Base-by-base conservation (phyloP, 2,797 vertebrate genomes). In the Sarcoramphus papa region DNA sequence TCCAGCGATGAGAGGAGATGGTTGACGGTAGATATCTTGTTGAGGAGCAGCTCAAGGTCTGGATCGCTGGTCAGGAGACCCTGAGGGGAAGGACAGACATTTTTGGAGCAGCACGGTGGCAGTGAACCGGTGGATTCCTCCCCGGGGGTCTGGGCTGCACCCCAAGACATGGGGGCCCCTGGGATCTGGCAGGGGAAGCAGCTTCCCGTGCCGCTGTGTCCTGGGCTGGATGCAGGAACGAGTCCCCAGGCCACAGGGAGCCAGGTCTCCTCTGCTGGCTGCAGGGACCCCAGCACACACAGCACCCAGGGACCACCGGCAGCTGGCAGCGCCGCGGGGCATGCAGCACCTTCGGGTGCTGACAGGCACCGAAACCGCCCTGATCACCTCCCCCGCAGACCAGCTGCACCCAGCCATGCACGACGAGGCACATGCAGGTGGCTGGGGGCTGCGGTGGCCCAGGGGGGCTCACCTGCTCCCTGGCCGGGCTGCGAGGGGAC, bases 401-500 rank as follows among this genome's bases (percentile, higher is more conserved):
- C 45, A 37, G 31, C 54, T 62, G 31, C 24, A 16, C 67, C 37
- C 48, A 31, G 21, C 12, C 45, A 7, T 2, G 2, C 2, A 0
- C 2, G 3, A 19, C 4, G 4, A 41, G 45, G 19, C 30, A 5
- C 25, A 33, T 3, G 3, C 9, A 3, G 23, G 57, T 18, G 67
- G 33, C 43, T 17, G 48, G 53, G 41, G 28, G 16, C 50, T 28
- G 77, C 10, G 7, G 17, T 21, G 27, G 21, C 14, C 17, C 5
- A 1, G 6, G 13, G 27, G 6, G 25, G 16, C 88, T 77, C 69
- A 97, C 97, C 98, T 99, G 99, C 98, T 99, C 99, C 89, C 99
- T 99, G 97, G 93, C 98, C 91, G 77, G 99, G 98, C 92, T 99
- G 98, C 97, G 98, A 98, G 93, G 99, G 7, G 99, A 99, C 60